A percentile compares a stretch with the other conserved stretches of the same genome.
phyloP scores from a whole-genome alignment of 2,888 invertebrate genomes.

The Drosophila villosipedis region DNA sequence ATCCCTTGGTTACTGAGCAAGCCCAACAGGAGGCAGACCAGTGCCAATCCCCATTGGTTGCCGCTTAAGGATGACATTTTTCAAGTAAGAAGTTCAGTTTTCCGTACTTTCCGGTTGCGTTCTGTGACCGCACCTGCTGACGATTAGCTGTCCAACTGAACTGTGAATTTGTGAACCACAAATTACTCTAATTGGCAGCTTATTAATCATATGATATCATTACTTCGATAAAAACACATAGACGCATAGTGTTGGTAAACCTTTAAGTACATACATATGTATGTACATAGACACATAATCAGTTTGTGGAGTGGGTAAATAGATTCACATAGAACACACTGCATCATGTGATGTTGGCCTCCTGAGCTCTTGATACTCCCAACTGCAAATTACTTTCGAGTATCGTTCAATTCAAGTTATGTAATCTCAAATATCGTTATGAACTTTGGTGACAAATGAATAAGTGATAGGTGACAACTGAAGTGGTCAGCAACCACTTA shows the following conservation, averaged over 20 bases:
- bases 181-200: conserved; percentile 27
- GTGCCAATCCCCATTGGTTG: conserved; percentile 4
- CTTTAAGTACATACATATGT: neutral
- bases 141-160: conserved; percentile 3
- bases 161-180: conserved; percentile 6
- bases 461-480: conserved; percentile 17
- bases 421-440: conserved; percentile 30
- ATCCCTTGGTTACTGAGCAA: conserved; percentile 24
- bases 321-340: neutral
- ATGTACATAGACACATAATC: neutral
- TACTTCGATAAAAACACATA: conserved; percentile 26
- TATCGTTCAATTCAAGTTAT: conserved; percentile 7
- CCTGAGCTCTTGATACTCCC: conserved; percentile 24
- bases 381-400: conserved; percentile 34
- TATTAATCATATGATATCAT: conserved; percentile 67
- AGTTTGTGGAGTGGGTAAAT: conserved; percentile 21
- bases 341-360: conserved; percentile 38
- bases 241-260: conserved; percentile 30
- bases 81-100: conserved; percentile 13
- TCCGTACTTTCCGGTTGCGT: conserved; percentile 9
- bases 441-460: conserved; percentile 33
- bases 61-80: conserved; percentile 37
- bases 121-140: conserved; percentile 32
- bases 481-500: conserved; percentile 43
- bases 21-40: conserved; percentile 31